Base-by-base conservation (phyloP, 2,888 invertebrate species). In the Phyto melanocephala region DNA sequence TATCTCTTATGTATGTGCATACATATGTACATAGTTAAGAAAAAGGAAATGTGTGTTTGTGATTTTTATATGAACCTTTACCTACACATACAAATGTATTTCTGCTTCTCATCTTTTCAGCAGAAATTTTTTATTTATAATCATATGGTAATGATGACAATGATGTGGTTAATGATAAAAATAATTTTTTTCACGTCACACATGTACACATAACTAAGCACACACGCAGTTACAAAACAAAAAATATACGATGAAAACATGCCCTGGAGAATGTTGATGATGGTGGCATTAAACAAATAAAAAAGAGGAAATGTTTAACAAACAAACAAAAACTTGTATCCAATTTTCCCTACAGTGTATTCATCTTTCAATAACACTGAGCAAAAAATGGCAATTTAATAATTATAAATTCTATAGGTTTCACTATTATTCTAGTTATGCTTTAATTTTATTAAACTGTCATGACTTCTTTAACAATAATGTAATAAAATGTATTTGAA, bases 81-180 rank as follows among this genome's bases (percentile, higher is more conserved):
- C 42, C 11, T n/a, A 45, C 6, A 45, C 15, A 4, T 40, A 68
- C 8, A 17, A 42, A 28, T 4, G 13, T 17, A 24, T 22, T 1
- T 22, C 40, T 24, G 40, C 11, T 35, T 35, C 22, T 62, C 42
- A 3, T 45, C 42, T 22, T 52, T 15, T 2, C 1, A 11, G 37
- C 22, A 22, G 17, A 22, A 13, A 20, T 24, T 11, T 15, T 45
- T 62, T 28, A 62, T 62, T 62, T 62, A 62, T 62, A 68, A 68
- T 13, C 54, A 42, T 17, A 54, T 54, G 54, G 42, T 68, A 54
- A 68, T 68, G 54, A 42, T 28, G 17, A 68, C 54, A 68, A 28
- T 40, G 54, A 40, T 68, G 68, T 3, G 37, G 52, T 22, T 54
- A 17, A 24, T 40, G 37, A 67, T 67, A 24, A 37, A 22, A 65